Percentiles rank a stretch among this genome's conserved stretches.
These are phyloP conservation scores for Callosobruchus maculatus DNA, from an alignment of 2,888 invertebrate genomes.

Conservation along the genomic window DNA sequence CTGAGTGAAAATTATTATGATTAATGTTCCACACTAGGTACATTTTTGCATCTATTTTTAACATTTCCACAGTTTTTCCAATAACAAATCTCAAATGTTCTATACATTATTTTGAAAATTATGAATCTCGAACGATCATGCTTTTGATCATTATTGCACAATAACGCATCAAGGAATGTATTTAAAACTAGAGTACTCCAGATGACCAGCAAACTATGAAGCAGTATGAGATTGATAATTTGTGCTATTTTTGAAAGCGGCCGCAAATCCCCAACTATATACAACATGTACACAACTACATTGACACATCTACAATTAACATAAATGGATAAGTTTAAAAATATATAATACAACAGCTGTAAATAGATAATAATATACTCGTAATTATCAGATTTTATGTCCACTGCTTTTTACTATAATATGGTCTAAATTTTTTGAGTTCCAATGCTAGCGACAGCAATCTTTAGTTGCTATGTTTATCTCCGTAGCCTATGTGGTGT, in stretches of 20 bases:
- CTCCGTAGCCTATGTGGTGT: slow-evolving; percentile 4
- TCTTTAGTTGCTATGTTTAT: slow-evolving; percentile 2
- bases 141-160: too few species aligned
- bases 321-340: slow-evolving; percentile 46
- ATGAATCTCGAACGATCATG: too few species aligned
- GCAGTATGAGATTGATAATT: not conserved
- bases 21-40: too few species aligned
- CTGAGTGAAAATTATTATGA: too few species aligned
- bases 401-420: slow-evolving; percentile 28
- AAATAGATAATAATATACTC: slow-evolving; percentile 39
- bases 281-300: slow-evolving; percentile 48
- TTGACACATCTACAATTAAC: slow-evolving; percentile 45
- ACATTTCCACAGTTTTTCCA: too few species aligned
- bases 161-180: too few species aligned
- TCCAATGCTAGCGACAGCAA: slow-evolving; percentile 23
- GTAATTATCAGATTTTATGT: slow-evolving; percentile 9
- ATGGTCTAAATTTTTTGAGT: slow-evolving; percentile 15
- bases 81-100: too few species aligned
- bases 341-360: slow-evolving; percentile 46
- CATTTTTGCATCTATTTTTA: too few species aligned
- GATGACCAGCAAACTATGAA: not conserved
- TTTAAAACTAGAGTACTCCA: not conserved
- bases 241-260: not conserved
- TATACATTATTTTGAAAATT: too few species aligned
- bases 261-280: slow-evolving; percentile 10